Conservation (phyloP, 2,113 vertebrate species). For the Saguinus midas region DNA sequence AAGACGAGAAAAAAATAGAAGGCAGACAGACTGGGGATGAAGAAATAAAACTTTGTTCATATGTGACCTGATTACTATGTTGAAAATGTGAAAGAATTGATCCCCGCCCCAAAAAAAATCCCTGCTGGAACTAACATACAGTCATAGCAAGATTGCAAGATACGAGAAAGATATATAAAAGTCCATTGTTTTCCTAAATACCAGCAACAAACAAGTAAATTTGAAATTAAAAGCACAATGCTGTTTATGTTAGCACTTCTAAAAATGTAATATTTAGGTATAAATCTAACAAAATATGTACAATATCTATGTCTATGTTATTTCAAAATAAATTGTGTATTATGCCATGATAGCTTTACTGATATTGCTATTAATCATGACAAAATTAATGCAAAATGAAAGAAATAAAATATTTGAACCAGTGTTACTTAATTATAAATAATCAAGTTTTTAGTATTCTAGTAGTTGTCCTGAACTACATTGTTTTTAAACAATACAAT, state of each 20-base stretch:
- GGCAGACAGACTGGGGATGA: neutral
- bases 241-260: neutral
- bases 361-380: slow-evolving; percentile 42
- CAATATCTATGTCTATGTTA: neutral
- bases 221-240: neutral
- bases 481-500: slow-evolving; percentile 56
- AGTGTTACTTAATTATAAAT: slow-evolving; percentile 58
- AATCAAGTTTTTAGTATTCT: slow-evolving; percentile 55
- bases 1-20: neutral
- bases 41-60: neutral
- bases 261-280: neutral
- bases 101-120: neutral
- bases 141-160: neutral
- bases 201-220: neutral
- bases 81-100: neutral
- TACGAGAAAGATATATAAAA: neutral
- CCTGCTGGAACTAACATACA: neutral
- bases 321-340: slow-evolving; percentile 18
- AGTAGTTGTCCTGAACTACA: slow-evolving; percentile 41
- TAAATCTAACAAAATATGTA: neutral
- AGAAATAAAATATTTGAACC: slow-evolving; percentile 37
- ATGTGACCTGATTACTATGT: neutral
- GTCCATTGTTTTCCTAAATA: neutral
- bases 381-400: slow-evolving; percentile 51
- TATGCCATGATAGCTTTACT: neutral